Evolutionary conservation across 2,888 invertebrate species (phyloP).

Genomic region (Diaprepes abbreviatus): DNA sequence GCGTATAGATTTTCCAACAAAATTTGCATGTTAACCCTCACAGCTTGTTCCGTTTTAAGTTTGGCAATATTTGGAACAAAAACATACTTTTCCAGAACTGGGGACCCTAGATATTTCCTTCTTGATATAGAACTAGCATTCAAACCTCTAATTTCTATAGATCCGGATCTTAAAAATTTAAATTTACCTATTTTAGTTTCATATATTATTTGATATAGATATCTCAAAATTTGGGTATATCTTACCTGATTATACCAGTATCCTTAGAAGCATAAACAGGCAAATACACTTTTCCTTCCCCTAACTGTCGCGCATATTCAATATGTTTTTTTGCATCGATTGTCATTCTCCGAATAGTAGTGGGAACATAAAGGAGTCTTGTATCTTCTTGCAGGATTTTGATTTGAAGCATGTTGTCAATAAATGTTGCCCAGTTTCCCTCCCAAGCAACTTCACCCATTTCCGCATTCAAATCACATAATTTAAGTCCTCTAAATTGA

Average conservation of each 20-base stretch:
- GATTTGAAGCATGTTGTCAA: constrained; percentile 90
- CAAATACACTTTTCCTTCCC: constrained; percentile 49
- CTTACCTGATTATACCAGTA: constrained; percentile 49
- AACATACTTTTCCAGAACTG: constrained; percentile 84
- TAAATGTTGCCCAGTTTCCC: constrained; percentile 86
- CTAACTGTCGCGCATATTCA: constrained; percentile 36
- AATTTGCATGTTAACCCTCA: constrained; percentile 77
- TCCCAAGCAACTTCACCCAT: constrained; percentile 54
- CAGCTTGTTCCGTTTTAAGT: constrained; percentile 66
- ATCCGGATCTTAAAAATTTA: constrained; percentile 78
- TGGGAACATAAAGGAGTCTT: constrained; percentile 56
- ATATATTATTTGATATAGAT: too few species aligned
- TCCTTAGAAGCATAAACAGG: constrained; percentile 67
- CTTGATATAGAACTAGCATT: constrained; percentile 82
- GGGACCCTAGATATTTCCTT: constrained; percentile 77
- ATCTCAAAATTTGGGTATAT: neutral
- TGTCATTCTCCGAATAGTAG: constrained; percentile 47
- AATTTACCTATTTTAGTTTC: too few species aligned
- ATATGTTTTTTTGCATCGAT: constrained; percentile 67
- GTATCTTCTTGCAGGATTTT: constrained; percentile 75
- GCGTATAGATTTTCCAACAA: too few species aligned
- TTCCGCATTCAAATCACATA: constrained; percentile 51
- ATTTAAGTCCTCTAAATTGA: constrained; percentile 54
- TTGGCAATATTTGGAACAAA: too few species aligned
- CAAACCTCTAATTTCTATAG: constrained; percentile 83